phyloP scores from a whole-genome alignment of 2,888 invertebrate genomes.

The Oscheius sp. region DNA sequence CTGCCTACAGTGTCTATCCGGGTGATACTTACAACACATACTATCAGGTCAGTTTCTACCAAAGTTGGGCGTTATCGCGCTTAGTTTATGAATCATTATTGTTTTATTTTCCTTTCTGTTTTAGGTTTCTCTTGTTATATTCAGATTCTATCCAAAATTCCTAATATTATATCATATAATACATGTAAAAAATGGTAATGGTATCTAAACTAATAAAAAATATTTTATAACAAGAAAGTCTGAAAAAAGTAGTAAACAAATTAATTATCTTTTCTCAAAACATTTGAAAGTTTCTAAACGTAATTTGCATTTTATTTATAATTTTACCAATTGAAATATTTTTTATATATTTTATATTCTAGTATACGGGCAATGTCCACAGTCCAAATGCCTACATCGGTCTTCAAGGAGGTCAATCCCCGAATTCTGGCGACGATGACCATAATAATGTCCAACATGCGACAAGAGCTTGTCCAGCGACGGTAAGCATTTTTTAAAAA shows the following conservation, averaged over 20 bases:
- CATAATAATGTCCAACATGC: constrained; percentile 40
- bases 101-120: background rate
- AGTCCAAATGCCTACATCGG: constrained; percentile 31
- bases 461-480: constrained; percentile 59
- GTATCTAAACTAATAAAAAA: too few species aligned
- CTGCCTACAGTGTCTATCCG: constrained; percentile 37
- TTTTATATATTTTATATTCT: constrained; percentile 7
- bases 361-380: constrained; percentile 44
- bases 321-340: background rate
- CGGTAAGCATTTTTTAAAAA: constrained; percentile 51
- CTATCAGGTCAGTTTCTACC: constrained; percentile 45
- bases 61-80: too few species aligned
- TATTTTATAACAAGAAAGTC: too few species aligned
- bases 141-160: too few species aligned
- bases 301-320: too few species aligned
- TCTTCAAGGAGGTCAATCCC: constrained; percentile 41
- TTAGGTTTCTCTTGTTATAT: too few species aligned
- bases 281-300: too few species aligned
- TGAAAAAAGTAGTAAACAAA: background rate
- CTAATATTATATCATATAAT: too few species aligned
- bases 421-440: constrained; percentile 48
- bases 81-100: background rate
- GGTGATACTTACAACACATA: constrained; percentile 35
- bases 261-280: too few species aligned
- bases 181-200: too few species aligned